Base-by-base conservation (phyloP, 2,888 invertebrate species). In the Nomada fucata region DNA sequence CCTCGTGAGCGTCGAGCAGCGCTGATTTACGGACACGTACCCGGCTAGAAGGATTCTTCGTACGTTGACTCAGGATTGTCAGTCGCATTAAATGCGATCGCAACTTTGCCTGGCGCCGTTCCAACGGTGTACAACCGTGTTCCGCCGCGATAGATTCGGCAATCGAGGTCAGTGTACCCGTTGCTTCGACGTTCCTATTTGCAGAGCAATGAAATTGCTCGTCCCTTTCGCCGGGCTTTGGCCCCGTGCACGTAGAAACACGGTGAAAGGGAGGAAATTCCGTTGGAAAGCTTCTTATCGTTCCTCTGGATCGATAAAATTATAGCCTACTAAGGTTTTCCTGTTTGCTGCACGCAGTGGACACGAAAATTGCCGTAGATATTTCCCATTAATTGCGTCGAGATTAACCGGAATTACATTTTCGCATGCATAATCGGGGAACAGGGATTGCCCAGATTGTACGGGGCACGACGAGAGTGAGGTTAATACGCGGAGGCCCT, bases 41-140 rank as follows among this genome's bases (percentile, higher is more conserved):
- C 70, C 70, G 53, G 44, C 79, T 70, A 53, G 77, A 84, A 70
- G 68, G 79, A 81, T 81, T 86, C 80, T 83, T 86, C 86, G 89
- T 88, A 88, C 90, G 83, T 90, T 90, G 90, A 90, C 90, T 90
- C 82, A 85, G 80, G 76, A 82, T 73, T 71, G 76, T 83, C 80
- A 86, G 79, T 72, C 63, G 83, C 79, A 83, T 86, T 86, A 86
- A 90, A 90, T 87, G 82, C 85, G 86, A 86, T 89, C 86, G 86
- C 86, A 88, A 90, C 86, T 88, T 86, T 74, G 82, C 76, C 88
- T 92, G 92, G 91, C 92, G 77, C 52, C 44, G 76, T 87, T 90
- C 92, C 92, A 92, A 85, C 59, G 67, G 55, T 74, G 52, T 85
- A 79, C 74, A 76, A 68, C 84, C 81, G 82, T 83, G 82, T 85